Conservation (phyloP, 1,140 invertebrate genomes). For the Pseudomyrmex dendroicus region DNA sequence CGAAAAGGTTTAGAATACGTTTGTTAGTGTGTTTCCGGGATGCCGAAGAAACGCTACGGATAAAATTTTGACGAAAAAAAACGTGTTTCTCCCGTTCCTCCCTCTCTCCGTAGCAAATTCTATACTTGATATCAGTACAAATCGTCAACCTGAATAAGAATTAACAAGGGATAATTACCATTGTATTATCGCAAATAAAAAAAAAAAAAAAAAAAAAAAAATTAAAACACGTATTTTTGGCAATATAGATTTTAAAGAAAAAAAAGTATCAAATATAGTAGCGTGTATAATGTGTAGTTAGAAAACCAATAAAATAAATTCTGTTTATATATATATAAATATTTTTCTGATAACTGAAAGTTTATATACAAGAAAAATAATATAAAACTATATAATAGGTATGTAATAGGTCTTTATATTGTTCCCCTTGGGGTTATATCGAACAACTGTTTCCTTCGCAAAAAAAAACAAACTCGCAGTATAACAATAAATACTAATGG, state of each 20-base stretch:
- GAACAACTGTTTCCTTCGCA: too few species aligned
- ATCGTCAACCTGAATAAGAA: slow-evolving; percentile 81
- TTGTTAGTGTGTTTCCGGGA: slow-evolving; percentile 32
- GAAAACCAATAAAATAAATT: slow-evolving; percentile 77
- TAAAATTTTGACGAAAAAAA: slow-evolving; percentile 66
- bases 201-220: slow-evolving; percentile 51
- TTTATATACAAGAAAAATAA: slow-evolving; percentile 68
- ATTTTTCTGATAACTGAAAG: slow-evolving; percentile 83
- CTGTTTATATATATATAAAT: slow-evolving; percentile 72
- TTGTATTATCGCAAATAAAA: slow-evolving; percentile 53
- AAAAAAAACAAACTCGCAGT: background rate
- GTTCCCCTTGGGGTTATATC: too few species aligned
- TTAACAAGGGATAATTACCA: slow-evolving; percentile 64
- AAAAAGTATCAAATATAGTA: slow-evolving; percentile 65
- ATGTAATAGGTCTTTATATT: too few species aligned
- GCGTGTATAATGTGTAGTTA: slow-evolving; percentile 69
- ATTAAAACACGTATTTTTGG: slow-evolving; percentile 83
- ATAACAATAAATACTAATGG: slow-evolving; percentile 42
- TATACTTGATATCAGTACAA: slow-evolving; percentile 83
- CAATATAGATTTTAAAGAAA: slow-evolving; percentile 77
- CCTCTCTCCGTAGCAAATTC: slow-evolving; percentile 74
- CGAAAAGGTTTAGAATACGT: background rate
- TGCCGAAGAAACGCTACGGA: slow-evolving; percentile 59
- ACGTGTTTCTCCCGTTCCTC: background rate
- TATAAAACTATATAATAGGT: slow-evolving; percentile 43